Conservation (phyloP, 2,888 invertebrate genomes). For the Napeogenes inachia region DNA sequence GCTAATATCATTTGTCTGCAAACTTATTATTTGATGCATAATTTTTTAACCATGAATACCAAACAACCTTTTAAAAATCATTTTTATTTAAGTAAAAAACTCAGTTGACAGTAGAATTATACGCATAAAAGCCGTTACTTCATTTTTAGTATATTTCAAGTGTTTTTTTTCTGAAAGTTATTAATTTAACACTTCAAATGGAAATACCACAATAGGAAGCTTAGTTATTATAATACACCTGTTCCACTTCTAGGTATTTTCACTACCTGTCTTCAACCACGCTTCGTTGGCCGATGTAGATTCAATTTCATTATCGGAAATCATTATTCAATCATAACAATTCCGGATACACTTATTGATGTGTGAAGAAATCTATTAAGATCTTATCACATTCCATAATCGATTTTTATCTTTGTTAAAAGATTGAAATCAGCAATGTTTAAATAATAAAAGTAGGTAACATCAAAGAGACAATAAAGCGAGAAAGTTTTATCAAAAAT, state of each 20-base stretch:
- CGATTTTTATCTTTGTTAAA: background rate
- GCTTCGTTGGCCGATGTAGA: constrained; percentile 29
- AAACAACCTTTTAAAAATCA: no score
- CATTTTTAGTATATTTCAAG: background rate
- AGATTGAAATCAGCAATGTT: background rate
- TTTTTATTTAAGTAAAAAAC: no score
- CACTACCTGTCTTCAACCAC: constrained; percentile 30
- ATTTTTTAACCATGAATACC: no score
- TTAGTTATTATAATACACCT: constrained; percentile 7
- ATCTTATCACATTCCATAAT: constrained; percentile 8
- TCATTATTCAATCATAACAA: constrained; percentile 23
- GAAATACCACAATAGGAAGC: background rate
- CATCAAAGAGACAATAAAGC: background rate
- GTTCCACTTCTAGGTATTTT: constrained; percentile 31
- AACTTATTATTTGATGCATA: no score
- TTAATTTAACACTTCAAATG: background rate
- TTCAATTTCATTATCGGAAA: constrained; percentile 29
- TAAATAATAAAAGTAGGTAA: background rate
- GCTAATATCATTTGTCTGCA: no score
- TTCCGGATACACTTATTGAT: constrained; percentile 9
- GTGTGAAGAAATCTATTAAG: constrained; percentile 19
- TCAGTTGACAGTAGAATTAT: no score
- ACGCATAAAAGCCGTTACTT: no score
- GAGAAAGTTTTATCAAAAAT: background rate
- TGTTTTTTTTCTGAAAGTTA: background rate